Base-by-base conservation (phyloP, 64 coral and sea anemone species). In the Montipora sp. region DNA sequence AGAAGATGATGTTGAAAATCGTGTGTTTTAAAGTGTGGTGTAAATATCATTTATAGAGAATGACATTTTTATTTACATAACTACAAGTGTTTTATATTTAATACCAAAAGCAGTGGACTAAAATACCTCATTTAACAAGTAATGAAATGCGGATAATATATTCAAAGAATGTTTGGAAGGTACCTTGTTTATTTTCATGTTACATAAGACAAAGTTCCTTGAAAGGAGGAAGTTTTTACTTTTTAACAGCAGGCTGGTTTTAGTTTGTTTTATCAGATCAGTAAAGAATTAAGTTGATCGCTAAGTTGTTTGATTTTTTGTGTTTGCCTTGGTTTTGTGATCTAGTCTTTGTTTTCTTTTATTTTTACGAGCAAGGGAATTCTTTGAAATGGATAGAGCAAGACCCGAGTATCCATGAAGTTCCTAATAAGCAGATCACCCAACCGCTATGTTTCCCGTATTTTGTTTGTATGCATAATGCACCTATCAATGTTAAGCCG, bases 91-190 rank as follows among this genome's bases (percentile, higher is more conserved):
- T 83, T 36, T 67, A 67, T 46, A 46, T 83, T 57, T 57, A 57
- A 57, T 67, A 67, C 61, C 80, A 67, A n/a, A 83, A 60, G 3
- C 36, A 0, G 36, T 66, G 8, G 21, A 14, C 43, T 51, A 15
- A 81, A 27, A 36, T 45, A 60, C 2, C 7, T 67, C 10, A 61
- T 83, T 22, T 19, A 66, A 83, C 44, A 58, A 65, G 80, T 48
- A 10, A 36, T 68, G 11, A 83, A 45, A 66, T 19, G 67, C 14
- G 59, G 16, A 47, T 83, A 83, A 83, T 66, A 83, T 83, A 83
- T 83, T 83, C 1, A 2, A 53, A 27, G 10, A 67, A 43, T 21
- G 57, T 53, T n/a, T 12, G 1, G 58, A 58, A 58, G n/a, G 50
- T 80, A 12, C 23, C 12, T 24, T 16, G 50, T 57, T 23, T 53